These are phyloP conservation scores for rabbit (Oryctolagus cuniculus) DNA, from an alignment of 2,113 vertebrate species.

Conservation along the genomic window mOryCun1.1 NC_091437.1:61229501-61230000, in stretches of 20 bases:
- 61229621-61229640: not conserved
- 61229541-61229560: not conserved
- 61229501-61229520: constrained; percentile 77
- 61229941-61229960: not conserved
- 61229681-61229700: not conserved
- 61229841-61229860: not conserved
- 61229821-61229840: not conserved
- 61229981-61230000: not conserved
- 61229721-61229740: not conserved
- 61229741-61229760: not conserved
- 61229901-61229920: not conserved
- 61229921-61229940: not conserved
- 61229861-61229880: not conserved
- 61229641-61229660: not conserved
- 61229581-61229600: not conserved
- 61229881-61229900: not conserved
- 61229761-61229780: not conserved
- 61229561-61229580: too few relatives aligned
- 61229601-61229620: not conserved
- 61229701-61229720: not conserved
- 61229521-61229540: constrained; percentile 14
- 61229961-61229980: not conserved
- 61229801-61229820: not conserved
- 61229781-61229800: not conserved
- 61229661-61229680: not conserved